Conservation (phyloP, 2,113 vertebrate species). For the Conger conger region DNA sequence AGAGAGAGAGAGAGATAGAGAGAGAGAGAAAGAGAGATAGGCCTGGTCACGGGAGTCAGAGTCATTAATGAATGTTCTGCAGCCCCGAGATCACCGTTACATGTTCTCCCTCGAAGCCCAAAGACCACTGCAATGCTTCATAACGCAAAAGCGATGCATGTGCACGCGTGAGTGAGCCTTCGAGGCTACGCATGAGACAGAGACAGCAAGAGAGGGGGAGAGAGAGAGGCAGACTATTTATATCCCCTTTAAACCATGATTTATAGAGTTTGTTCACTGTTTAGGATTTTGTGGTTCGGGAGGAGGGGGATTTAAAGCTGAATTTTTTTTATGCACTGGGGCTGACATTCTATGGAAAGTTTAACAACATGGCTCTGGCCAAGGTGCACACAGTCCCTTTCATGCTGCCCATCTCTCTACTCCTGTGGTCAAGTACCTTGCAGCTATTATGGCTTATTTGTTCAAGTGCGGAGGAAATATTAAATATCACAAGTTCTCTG, state of each 20-base stretch:
- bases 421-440: constrained; percentile 90
- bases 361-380: constrained; percentile 64
- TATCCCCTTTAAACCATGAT: constrained; percentile 65
- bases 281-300: constrained; percentile 61
- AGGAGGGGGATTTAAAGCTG: constrained; percentile 44
- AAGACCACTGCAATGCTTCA: constrained; percentile 54
- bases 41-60: constrained; percentile 56
- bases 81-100: constrained; percentile 46
- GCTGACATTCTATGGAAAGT: constrained; percentile 66
- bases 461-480: constrained; percentile 99
- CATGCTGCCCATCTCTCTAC: constrained; percentile 79
- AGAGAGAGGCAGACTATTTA: constrained; percentile 56
- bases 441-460: constrained; percentile 92
- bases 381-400: constrained; percentile 75
- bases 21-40: constrained; percentile 24
- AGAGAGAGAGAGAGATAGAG: neutral
- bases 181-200: neutral
- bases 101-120: constrained; percentile 41
- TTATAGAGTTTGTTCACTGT: constrained; percentile 71
- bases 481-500: constrained; percentile 94
- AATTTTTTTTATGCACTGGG: constrained; percentile 38
- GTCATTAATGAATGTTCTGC: constrained; percentile 70
- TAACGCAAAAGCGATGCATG: constrained; percentile 56
- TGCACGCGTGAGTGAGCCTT: constrained; percentile 28
- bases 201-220: neutral